These are phyloP conservation scores for Tor tambroides DNA, from an alignment of 2,113 vertebrate species.

Conservation along the genomic window DNA sequence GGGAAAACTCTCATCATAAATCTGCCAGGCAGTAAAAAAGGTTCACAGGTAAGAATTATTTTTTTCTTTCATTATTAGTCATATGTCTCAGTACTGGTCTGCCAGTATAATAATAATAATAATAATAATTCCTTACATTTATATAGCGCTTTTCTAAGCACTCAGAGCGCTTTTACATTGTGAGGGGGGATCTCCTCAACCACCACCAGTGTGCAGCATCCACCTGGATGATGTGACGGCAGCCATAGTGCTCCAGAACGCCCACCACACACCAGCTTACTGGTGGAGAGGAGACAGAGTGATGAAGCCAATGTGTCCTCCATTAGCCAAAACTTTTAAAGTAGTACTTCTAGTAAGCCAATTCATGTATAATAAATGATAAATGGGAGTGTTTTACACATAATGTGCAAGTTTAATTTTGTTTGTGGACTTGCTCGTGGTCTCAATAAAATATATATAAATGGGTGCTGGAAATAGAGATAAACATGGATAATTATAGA, in stretches of 20 bases:
- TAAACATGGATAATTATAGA: conserved; percentile 2
- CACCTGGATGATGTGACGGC: too few species aligned
- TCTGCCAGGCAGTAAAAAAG: conserved; percentile 99
- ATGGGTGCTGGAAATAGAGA: conserved; percentile 2
- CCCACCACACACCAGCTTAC: too few species aligned
- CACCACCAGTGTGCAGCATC: too few species aligned
- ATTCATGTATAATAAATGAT: background rate
- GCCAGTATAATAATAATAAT: too few species aligned
- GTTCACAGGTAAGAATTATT: conserved; percentile 90
- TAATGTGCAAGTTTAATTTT: background rate
- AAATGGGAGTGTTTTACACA: background rate
- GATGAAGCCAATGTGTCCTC: too few species aligned
- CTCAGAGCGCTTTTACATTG: too few species aligned
- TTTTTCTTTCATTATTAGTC: background rate
- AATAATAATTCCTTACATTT: too few species aligned
- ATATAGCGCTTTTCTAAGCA: too few species aligned
- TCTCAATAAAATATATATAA: conserved; percentile 15
- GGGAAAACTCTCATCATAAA: conserved; percentile 99
- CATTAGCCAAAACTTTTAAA: background rate
- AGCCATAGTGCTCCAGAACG: too few species aligned
- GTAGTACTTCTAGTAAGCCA: background rate
- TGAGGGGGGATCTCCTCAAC: too few species aligned
- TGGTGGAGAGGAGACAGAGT: too few species aligned
- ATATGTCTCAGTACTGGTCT: background rate
- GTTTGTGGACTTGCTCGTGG: background rate